These are phyloP conservation scores for Albula glossodonta DNA, from an alignment of 2,113 vertebrate genomes.

Conservation along the genomic window DNA sequence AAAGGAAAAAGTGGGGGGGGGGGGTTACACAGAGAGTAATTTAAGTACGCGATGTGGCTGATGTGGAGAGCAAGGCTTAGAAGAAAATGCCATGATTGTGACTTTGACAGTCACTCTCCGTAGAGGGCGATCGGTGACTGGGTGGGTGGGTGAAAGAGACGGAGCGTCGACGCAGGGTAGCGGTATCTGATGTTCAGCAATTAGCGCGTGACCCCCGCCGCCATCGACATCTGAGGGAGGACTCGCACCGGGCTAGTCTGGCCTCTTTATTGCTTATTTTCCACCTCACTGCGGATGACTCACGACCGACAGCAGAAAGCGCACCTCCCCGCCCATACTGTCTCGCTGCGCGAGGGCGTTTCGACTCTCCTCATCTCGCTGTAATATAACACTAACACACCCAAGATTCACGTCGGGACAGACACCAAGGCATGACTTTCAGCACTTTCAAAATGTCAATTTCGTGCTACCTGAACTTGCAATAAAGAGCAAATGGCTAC, in stretches of 20 bases:
- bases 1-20: neutral
- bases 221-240: neutral
- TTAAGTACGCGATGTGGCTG: neutral
- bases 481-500: constrained; percentile 28
- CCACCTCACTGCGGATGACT: neutral
- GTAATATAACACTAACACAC: neutral
- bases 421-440: neutral
- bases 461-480: constrained; percentile 25
- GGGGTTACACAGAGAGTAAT: neutral
- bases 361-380: neutral
- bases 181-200: neutral
- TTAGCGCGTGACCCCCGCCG: neutral
- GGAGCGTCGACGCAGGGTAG: neutral
- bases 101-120: neutral
- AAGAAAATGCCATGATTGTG: neutral
- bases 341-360: neutral
- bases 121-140: neutral
- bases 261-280: neutral
- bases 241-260: neutral
- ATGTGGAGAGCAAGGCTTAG: neutral
- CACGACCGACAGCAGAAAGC: neutral
- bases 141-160: neutral
- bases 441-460: constrained; percentile 22
- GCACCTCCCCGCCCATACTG: neutral
- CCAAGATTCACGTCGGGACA: neutral